These are phyloP conservation scores for Oceanodroma leucorhoa DNA, from an alignment of 2,797 vertebrate species.

Conservation along the genomic window DNA sequence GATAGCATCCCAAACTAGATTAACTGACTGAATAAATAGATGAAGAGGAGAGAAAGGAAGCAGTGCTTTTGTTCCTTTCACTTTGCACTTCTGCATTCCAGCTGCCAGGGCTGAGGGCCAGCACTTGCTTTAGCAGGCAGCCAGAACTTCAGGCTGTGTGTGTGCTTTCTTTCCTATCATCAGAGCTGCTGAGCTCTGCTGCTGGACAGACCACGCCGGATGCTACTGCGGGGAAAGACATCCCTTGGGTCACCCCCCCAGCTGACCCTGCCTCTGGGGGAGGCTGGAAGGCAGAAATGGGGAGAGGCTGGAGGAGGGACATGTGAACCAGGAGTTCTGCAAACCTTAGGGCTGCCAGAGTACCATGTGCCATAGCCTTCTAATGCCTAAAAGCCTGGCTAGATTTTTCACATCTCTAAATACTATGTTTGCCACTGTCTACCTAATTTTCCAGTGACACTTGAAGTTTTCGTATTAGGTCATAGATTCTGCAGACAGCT, in stretches of 20 bases:
- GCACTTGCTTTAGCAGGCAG: slow-evolving; percentile 25
- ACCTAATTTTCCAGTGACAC: neutral
- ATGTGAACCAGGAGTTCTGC: neutral
- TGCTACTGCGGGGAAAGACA: neutral
- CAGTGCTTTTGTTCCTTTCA: slow-evolving; percentile 6
- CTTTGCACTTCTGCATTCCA: slow-evolving; percentile 33
- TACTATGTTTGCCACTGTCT: neutral
- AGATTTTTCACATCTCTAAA: neutral
- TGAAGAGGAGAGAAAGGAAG: neutral
- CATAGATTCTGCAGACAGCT: slow-evolving; percentile 20
- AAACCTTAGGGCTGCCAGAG: neutral
- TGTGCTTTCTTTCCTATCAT: neutral
- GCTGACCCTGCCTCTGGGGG: neutral
- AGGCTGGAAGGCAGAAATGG: neutral
- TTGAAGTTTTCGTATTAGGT: slow-evolving; percentile 9
- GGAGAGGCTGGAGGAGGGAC: neutral
- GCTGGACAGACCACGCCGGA: neutral
- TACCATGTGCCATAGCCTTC: neutral
- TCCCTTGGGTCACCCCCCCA: neutral
- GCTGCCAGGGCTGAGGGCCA: slow-evolving; percentile 34
- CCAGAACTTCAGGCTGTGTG: slow-evolving; percentile 22
- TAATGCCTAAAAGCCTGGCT: neutral
- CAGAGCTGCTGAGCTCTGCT: neutral
- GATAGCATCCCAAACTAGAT: slow-evolving; percentile 10
- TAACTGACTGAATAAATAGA: slow-evolving; percentile 17